phyloP scores from a whole-genome alignment of 1,140 invertebrate genomes.

The Drosophila littoralis region DNA sequence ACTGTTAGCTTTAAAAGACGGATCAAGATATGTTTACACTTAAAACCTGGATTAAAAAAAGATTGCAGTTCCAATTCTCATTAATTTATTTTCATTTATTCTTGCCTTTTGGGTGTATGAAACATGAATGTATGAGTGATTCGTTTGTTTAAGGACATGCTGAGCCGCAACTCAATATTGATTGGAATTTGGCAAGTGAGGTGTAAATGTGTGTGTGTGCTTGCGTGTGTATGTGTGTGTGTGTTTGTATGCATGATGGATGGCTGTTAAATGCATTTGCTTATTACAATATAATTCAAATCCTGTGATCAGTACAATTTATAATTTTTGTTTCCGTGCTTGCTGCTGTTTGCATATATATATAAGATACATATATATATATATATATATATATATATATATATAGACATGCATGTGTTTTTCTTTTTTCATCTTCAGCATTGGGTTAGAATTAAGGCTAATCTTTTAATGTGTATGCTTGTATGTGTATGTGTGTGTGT shows the following conservation, averaged over 20 bases:
- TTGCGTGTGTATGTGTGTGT: constrained; percentile 1
- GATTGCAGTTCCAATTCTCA: constrained; percentile 22
- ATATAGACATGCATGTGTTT: constrained; percentile 18
- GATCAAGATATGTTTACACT: no score
- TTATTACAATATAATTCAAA: constrained; percentile 66
- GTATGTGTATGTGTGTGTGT: constrained; percentile 5
- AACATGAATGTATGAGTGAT: constrained; percentile 7
- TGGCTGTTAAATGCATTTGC: constrained; percentile 63
- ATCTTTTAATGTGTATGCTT: constrained; percentile 35
- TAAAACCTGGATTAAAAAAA: neutral
- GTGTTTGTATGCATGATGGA: constrained; percentile 7
- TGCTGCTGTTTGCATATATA: neutral
- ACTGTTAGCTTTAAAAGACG: no score
- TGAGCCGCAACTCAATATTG: neutral
- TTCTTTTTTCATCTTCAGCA: constrained; percentile 24
- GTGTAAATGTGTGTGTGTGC: neutral
- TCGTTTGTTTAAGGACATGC: neutral
- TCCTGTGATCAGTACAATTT: constrained; percentile 74
- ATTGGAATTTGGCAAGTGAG: constrained; percentile 24
- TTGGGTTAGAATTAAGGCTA: constrained; percentile 55
- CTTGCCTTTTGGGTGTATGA: constrained; percentile 6
- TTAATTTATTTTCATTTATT: constrained; percentile 34
- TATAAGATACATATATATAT: no score
- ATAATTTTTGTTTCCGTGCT: constrained; percentile 35
- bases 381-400: constrained; percentile 18